These are phyloP conservation scores for Luehdorfia chinensis DNA, from an alignment of 1,140 invertebrate species.

Conservation along the genomic window DNA sequence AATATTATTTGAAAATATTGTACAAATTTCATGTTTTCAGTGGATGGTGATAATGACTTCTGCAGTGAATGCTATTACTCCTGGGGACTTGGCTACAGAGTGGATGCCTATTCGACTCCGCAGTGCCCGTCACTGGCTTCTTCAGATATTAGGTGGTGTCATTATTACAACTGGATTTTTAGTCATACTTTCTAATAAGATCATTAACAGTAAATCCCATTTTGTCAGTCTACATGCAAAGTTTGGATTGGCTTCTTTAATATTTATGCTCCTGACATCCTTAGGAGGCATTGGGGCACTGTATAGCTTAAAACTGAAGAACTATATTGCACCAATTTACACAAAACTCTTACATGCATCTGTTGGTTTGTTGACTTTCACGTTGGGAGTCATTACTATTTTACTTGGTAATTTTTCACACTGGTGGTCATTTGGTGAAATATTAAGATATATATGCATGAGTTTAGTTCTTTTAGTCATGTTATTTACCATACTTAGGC, in stretches of 20 bases:
- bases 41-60: slow-evolving; percentile 70
- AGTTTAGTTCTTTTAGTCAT: slow-evolving; percentile 51
- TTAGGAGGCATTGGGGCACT: slow-evolving; percentile 61
- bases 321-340: slow-evolving; percentile 65
- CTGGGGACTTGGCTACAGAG: slow-evolving; percentile 68
- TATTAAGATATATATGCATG: slow-evolving; percentile 46
- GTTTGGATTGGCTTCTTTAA: slow-evolving; percentile 63
- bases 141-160: slow-evolving; percentile 52
- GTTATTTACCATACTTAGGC: slow-evolving; percentile 63
- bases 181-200: slow-evolving; percentile 64
- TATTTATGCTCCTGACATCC: slow-evolving; percentile 58
- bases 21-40: too few relatives aligned
- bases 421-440: slow-evolving; percentile 63
- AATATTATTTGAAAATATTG: too few relatives aligned
- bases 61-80: slow-evolving; percentile 69
- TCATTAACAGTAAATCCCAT: slow-evolving; percentile 48
- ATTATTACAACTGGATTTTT: slow-evolving; percentile 57
- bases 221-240: slow-evolving; percentile 64
- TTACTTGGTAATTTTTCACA: slow-evolving; percentile 56
- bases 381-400: slow-evolving; percentile 59
- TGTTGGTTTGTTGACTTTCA: slow-evolving; percentile 61
- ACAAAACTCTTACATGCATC: slow-evolving; percentile 66
- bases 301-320: slow-evolving; percentile 67
- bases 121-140: slow-evolving; percentile 69
- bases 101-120: slow-evolving; percentile 71